Conservation (phyloP, 2,888 invertebrate genomes). For the Tetragnatha montana region DNA sequence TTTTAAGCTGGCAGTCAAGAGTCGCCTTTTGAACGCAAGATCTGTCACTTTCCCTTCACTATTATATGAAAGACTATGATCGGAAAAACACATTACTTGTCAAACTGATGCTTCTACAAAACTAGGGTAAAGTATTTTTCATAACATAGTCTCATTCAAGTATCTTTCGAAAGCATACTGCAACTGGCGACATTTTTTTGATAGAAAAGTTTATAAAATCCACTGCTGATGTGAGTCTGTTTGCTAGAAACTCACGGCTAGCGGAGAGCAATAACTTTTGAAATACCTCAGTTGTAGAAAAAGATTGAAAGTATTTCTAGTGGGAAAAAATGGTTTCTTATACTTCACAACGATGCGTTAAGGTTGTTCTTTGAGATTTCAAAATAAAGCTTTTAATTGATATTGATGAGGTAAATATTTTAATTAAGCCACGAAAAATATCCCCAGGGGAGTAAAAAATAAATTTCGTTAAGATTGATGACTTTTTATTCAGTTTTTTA, state of each 20-base stretch:
- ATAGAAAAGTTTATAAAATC: conserved; percentile 47
- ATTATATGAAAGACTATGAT: conserved; percentile 67
- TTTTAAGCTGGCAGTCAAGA: conserved; percentile 58
- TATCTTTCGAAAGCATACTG: conserved; percentile 33
- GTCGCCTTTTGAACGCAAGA: conserved; percentile 36
- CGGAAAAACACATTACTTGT: conserved; percentile 68
- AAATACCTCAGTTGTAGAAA: background rate
- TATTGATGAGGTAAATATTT: no score
- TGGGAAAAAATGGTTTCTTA: no score
- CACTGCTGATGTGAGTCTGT: conserved; percentile 16
- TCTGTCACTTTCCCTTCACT: conserved; percentile 62
- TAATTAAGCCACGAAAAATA: no score
- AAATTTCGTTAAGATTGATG: no score
- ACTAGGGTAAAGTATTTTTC: conserved; percentile 65
- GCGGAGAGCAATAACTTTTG: background rate
- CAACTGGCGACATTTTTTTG: conserved; percentile 37
- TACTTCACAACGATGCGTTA: no score
- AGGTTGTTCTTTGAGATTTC: no score
- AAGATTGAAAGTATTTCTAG: no score
- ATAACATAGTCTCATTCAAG: conserved; percentile 57
- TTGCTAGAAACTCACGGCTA: background rate
- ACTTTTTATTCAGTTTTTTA: no score
- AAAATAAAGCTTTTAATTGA: no score
- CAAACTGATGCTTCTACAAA: conserved; percentile 65
- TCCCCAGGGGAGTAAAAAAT: no score